Conservation (phyloP, 2,113 vertebrate genomes). For the Hypocryptadius cinnamomeus region DNA sequence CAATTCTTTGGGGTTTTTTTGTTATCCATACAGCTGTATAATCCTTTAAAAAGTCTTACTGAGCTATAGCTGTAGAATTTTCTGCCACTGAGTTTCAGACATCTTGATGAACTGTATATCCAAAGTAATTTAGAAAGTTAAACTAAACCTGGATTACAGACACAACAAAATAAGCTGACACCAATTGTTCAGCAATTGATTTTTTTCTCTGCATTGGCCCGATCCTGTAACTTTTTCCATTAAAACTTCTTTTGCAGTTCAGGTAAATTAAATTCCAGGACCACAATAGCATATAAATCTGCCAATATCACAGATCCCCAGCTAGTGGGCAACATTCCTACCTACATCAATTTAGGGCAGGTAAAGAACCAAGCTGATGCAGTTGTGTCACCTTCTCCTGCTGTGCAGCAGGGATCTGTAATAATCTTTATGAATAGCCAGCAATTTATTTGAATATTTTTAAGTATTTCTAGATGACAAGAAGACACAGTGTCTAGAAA, state of each 20-base stretch:
- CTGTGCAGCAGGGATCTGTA: background rate
- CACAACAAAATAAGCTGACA: background rate
- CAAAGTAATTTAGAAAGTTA: background rate
- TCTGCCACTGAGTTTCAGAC: background rate
- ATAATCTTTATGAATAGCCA: background rate
- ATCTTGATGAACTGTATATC: background rate
- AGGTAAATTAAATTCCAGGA: background rate
- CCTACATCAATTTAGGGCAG: background rate
- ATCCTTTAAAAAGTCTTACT: background rate
- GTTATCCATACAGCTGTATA: background rate
- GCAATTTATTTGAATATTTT: background rate
- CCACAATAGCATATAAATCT: background rate
- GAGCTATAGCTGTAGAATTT: background rate
- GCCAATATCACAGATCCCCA: background rate
- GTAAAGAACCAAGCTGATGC: background rate
- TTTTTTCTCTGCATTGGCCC: rapidly evolving
- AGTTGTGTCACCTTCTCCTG: background rate
- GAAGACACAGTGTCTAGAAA: constrained; percentile 21
- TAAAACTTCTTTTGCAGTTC: background rate
- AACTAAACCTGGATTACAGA: background rate
- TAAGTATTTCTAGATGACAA: constrained; percentile 16
- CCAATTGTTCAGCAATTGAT: background rate
- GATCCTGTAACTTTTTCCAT: background rate
- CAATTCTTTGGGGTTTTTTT: background rate
- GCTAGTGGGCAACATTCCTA: background rate